Base-by-base conservation (phyloP, 2,113 vertebrate genomes). In the Cynocephalus volans region DNA sequence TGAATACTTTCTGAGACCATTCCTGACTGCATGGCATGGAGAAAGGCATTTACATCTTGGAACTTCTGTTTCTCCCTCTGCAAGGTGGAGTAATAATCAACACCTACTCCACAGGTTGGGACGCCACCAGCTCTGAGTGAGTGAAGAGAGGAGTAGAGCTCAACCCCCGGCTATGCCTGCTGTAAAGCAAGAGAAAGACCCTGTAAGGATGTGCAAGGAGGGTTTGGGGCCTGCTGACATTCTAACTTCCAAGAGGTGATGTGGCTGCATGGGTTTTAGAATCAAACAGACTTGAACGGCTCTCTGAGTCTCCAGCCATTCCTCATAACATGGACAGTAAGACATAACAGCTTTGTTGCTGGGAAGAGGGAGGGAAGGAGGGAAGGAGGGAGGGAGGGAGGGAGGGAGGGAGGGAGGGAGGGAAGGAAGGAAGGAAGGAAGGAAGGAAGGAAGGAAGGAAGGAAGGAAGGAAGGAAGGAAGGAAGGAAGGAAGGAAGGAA, bases 11-110 rank as follows among this genome's bases (percentile, higher is more conserved):
- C 65, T 31, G 26, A 52, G 41, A 24, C 1, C 72, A 1, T 12
- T 72, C 33, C 23, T 31, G 24, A 36, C 3, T n/a, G 36, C 21
- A n/a, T 0, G 21, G 26, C 45, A 6, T 3, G 3, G 50, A 73
- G 62, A 56, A 52, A 48, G 21, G 21, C 6, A 33, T 88, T 48
- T 48, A 52, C 86, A 8, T 45, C 23, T 45, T 83, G 11, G 54
- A 80, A 72, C 50, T 80, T 88, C 79, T 48, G 31, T 64, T 52
- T 92, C 36, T 28, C 54, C 64, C 5, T 67, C 93, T 62, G 52
- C 41, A 33, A 65, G 65, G 31, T n/a, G 45, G 48, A n/a, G 45
- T 52, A 24, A 52, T 36, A n/a, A 69, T 56, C 23, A 54, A 81
- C 21, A 24, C 13, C 48, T 72, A 6, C 62, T 72, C 89, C 24